Percentiles rank a stretch among this genome's conserved stretches.
Conservation (phyloP, 2,797 vertebrate species). For the Falco rusticolus region DNA sequence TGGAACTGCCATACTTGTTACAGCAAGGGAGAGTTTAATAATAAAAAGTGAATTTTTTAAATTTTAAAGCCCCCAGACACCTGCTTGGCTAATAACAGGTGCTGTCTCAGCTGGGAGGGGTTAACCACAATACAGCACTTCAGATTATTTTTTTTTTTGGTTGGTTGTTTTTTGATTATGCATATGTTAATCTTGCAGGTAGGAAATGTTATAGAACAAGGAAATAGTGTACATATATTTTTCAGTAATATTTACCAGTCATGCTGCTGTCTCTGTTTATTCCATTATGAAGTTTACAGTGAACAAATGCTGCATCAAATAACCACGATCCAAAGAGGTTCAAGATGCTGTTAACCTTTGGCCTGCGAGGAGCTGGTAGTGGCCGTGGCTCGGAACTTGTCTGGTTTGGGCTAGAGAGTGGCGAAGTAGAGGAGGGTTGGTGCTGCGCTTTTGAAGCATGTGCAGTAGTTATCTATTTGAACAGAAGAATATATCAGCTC, state of each 20-base stretch:
- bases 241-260: conserved; percentile 88
- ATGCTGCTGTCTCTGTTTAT: conserved; percentile 92
- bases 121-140: conserved; percentile 70
- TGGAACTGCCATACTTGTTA: conserved; percentile 17
- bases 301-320: conserved; percentile 91
- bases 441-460: conserved; percentile 89
- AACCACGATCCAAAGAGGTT: conserved; percentile 94
- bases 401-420: conserved; percentile 93
- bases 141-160: neutral
- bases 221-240: conserved; percentile 21
- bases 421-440: conserved; percentile 88
- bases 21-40: neutral
- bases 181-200: conserved; percentile 83
- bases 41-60: neutral
- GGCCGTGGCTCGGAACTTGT: conserved; percentile 90
- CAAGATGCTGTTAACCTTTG: conserved; percentile 92
- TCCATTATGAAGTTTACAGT: conserved; percentile 87
- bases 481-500: conserved; percentile 41
- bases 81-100: neutral
- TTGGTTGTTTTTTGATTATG: neutral
- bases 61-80: conserved; percentile 25
- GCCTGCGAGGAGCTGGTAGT: conserved; percentile 87
- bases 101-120: conserved; percentile 68
- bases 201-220: conserved; percentile 78
- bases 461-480: conserved; percentile 82